A percentile compares a stretch with the other conserved stretches of the same genome.
These are phyloP conservation scores for Sparus aurata DNA, from an alignment of 2,797 vertebrate species.

Conservation along the genomic window DNA sequence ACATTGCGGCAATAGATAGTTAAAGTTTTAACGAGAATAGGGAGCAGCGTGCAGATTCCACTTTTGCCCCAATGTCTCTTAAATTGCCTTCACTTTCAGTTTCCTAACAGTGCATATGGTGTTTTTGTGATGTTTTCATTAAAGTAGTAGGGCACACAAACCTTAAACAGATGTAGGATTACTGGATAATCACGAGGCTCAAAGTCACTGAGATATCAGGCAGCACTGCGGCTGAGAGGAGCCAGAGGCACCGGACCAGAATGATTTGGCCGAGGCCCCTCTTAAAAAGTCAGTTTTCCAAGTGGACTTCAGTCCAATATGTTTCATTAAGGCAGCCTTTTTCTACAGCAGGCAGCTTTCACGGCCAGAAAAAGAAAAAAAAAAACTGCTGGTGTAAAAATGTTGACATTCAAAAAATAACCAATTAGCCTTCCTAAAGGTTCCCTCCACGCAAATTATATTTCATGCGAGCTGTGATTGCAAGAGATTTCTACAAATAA, in stretches of 20 bases:
- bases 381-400: slow-evolving; percentile 36
- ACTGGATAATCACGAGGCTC: slow-evolving; percentile 31
- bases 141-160: not conserved
- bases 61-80: slow-evolving; percentile 6
- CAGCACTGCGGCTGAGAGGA: slow-evolving; percentile 29
- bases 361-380: not conserved
- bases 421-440: slow-evolving; percentile 48
- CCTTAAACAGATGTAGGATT: slow-evolving; percentile 30
- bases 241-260: slow-evolving; percentile 43
- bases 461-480: slow-evolving; percentile 7
- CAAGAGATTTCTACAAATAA: slow-evolving; percentile 8
- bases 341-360: slow-evolving; percentile 16
- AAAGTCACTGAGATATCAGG: slow-evolving; percentile 13
- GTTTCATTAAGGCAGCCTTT: slow-evolving; percentile 45
- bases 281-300: slow-evolving; percentile 40
- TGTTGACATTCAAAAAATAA: slow-evolving; percentile 52
- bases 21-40: slow-evolving; percentile 53
- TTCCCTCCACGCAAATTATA: slow-evolving; percentile 34
- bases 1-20: slow-evolving; percentile 37
- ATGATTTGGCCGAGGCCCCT: slow-evolving; percentile 26
- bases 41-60: slow-evolving; percentile 9
- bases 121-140: not conserved
- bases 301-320: slow-evolving; percentile 20
- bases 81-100: slow-evolving; percentile 1
- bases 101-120: not conserved